These are phyloP conservation scores for Centrocercus urophasianus DNA, from an alignment of 2,113 vertebrate genomes.

Conservation along the genomic window DNA sequence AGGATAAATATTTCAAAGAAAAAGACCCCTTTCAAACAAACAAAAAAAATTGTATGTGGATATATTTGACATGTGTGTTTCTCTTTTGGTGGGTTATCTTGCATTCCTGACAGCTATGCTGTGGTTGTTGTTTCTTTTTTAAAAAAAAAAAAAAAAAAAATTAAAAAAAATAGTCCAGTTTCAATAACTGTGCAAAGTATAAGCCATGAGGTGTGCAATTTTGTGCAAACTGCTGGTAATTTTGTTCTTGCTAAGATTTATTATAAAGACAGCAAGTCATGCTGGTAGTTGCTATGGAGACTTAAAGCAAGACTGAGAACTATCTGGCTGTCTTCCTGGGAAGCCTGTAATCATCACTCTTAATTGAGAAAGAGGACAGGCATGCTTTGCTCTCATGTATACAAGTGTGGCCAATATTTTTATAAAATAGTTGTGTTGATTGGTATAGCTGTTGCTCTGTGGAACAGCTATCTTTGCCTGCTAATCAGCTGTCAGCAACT, in stretches of 20 bases:
- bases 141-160: not conserved
- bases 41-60: constrained; percentile 4
- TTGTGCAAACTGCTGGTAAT: constrained; percentile 47
- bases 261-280: constrained; percentile 47
- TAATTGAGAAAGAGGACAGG: constrained; percentile 2
- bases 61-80: not conserved
- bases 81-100: constrained; percentile 32
- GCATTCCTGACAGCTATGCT: not conserved
- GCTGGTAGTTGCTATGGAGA: constrained; percentile 77
- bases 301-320: constrained; percentile 50
- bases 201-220: constrained; percentile 40
- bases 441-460: not conserved
- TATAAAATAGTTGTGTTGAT: not conserved
- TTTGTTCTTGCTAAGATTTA: constrained; percentile 57
- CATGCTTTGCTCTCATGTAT: constrained; percentile 18
- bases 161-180: not conserved
- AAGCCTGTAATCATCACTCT: constrained; percentile 51
- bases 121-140: not conserved
- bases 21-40: not conserved
- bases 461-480: not conserved
- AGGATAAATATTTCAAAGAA: constrained; percentile 2
- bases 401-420: constrained; percentile 41
- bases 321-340: constrained; percentile 24
- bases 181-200: constrained; percentile 3
- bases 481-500: fast-evolving